phyloP scores from a whole-genome alignment of 2,797 vertebrate genomes.

The Margarornis squamiger region DNA sequence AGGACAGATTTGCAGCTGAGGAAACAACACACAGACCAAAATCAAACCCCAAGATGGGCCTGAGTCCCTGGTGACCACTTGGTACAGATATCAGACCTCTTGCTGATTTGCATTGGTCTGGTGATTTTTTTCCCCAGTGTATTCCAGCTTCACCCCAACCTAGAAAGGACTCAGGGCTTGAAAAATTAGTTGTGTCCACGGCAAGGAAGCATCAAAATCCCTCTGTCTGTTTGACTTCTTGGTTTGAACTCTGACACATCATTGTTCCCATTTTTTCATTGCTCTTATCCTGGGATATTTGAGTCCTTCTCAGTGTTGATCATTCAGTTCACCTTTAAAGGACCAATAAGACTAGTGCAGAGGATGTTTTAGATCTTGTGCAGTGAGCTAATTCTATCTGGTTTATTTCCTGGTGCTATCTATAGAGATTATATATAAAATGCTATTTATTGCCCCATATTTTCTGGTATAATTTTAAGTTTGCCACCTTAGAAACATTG shows the following conservation, averaged over 20 bases:
- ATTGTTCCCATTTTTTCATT: neutral
- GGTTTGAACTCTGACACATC: neutral
- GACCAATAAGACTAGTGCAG: neutral
- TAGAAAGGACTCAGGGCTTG: neutral
- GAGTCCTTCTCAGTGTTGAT: neutral
- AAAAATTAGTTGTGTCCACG: neutral
- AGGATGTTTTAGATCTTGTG: neutral
- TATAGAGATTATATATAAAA: neutral
- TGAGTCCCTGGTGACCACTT: accelerated
- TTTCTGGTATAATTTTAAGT: neutral
- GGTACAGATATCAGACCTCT: neutral
- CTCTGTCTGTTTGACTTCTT: neutral
- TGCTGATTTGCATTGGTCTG: neutral
- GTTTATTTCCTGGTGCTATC: neutral
- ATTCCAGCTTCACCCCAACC: neutral
- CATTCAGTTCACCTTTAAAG: neutral
- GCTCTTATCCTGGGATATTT: neutral
- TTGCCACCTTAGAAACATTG: neutral
- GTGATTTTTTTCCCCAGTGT: neutral
- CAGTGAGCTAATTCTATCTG: neutral
- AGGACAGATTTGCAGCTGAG: neutral
- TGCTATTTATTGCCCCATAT: neutral
- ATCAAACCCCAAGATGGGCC: accelerated
- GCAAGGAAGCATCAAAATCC: neutral
- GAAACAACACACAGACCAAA: neutral